phyloP scores from a whole-genome alignment of 2,888 invertebrate species.

The Microplitis deprimator region DNA sequence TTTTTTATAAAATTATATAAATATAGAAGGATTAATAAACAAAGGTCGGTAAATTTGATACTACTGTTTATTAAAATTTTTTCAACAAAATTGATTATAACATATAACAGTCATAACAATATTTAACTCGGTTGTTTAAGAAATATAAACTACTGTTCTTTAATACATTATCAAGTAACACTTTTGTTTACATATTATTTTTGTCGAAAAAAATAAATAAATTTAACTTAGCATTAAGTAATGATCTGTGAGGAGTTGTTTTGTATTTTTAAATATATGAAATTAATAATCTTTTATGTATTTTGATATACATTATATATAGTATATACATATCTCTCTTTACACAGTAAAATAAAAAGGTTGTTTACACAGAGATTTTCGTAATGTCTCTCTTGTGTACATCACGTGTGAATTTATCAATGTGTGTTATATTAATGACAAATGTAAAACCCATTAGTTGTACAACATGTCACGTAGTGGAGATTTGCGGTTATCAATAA shows the following conservation, averaged over 20 bases:
- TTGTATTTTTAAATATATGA: too few relatives aligned
- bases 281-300: too few relatives aligned
- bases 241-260: too few relatives aligned
- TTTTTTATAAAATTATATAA: background rate
- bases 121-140: background rate
- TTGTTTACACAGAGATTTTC: background rate
- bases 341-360: background rate
- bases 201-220: too few relatives aligned
- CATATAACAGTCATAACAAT: background rate
- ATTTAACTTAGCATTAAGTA: too few relatives aligned
- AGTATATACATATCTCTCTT: background rate
- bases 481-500: constrained; percentile 66
- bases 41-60: background rate
- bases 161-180: too few relatives aligned
- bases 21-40: too few relatives aligned
- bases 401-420: constrained; percentile 16
- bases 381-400: background rate
- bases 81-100: background rate
- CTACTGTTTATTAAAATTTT: background rate
- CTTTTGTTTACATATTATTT: too few relatives aligned
- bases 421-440: constrained; percentile 28
- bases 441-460: constrained; percentile 59
- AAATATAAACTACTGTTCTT: background rate
- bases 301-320: background rate
- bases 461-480: constrained; percentile 68